phyloP scores from a whole-genome alignment of 1,140 invertebrate species.

The Maconellicoccus hirsutus region DNA sequence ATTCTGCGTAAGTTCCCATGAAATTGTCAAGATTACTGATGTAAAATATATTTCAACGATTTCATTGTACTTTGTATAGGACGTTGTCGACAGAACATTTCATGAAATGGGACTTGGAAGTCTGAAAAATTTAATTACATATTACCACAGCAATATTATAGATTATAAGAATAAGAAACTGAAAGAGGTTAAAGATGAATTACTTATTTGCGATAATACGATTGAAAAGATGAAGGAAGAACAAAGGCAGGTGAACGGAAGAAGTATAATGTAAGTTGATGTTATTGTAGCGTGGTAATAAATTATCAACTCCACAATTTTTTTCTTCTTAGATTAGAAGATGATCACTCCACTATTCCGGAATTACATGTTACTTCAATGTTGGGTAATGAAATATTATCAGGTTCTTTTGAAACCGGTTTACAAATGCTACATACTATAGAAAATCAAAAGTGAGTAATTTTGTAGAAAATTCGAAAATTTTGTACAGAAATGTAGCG shows the following conservation, averaged over 20 bases:
- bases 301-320: neutral
- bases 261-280: neutral
- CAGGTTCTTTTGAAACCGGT: conserved; percentile 1
- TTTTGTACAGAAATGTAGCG: too few relatives aligned
- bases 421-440: conserved; percentile 11
- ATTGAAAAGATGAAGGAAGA: conserved; percentile 3
- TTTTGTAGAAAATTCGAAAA: conserved; percentile 1
- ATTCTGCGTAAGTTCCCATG: neutral
- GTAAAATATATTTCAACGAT: neutral
- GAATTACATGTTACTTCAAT: conserved; percentile 8
- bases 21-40: neutral
- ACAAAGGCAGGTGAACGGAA: neutral
- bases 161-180: neutral
- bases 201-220: neutral
- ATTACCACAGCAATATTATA: neutral
- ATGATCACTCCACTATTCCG: neutral
- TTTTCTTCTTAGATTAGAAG: neutral
- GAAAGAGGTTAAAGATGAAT: neutral
- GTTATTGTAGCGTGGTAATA: neutral
- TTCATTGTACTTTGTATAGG: neutral
- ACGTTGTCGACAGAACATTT: conserved; percentile 5
- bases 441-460: conserved; percentile 1
- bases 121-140: neutral
- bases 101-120: conserved; percentile 14
- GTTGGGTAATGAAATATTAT: neutral